These are phyloP conservation scores for Euthynnus affinis DNA, from an alignment of 2,797 vertebrate species.

Conservation along the genomic window DNA sequence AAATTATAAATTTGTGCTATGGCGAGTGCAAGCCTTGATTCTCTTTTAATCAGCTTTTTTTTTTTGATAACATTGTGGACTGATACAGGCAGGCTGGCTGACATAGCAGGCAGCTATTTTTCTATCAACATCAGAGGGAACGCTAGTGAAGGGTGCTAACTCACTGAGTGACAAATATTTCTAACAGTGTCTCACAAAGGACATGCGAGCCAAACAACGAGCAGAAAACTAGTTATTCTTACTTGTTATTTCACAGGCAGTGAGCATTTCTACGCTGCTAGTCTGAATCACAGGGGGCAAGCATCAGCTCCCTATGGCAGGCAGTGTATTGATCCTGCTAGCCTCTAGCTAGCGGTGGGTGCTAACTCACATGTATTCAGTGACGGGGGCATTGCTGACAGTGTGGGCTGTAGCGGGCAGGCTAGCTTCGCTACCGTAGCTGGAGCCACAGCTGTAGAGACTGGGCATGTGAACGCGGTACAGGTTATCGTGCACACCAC, in stretches of 20 bases:
- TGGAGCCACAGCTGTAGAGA: slow-evolving; percentile 98
- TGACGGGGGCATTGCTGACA: slow-evolving; percentile 99
- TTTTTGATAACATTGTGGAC: slow-evolving; percentile 33
- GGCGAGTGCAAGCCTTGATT: slow-evolving; percentile 27
- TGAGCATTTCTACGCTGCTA: slow-evolving; percentile 52
- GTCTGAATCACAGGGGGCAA: slow-evolving; percentile 52
- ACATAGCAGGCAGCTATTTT: slow-evolving; percentile 46
- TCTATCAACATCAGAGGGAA: slow-evolving; percentile 42
- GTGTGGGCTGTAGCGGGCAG: slow-evolving; percentile 98
- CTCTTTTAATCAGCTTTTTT: slow-evolving; percentile 11
- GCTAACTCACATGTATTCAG: slow-evolving; percentile 98
- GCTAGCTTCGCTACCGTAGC: slow-evolving; percentile 99
- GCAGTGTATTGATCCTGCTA: slow-evolving; percentile 74
- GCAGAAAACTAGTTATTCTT: slow-evolving; percentile 38
- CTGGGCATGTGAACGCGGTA: slow-evolving; percentile 99
- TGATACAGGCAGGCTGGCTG: slow-evolving; percentile 47
- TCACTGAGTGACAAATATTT: slow-evolving; percentile 31
- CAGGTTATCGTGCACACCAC: slow-evolving; percentile 93
- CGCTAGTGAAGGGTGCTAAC: slow-evolving; percentile 41
- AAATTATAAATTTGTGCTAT: slow-evolving; percentile 12
- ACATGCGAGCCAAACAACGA: slow-evolving; percentile 53
- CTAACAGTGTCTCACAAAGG: slow-evolving; percentile 54
- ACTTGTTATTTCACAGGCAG: slow-evolving; percentile 44
- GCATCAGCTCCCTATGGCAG: slow-evolving; percentile 70
- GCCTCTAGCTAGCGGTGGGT: slow-evolving; percentile 70